Evolutionary conservation across 2,888 invertebrate genomes (phyloP), one percentile per base, ranked within the genome.

Genomic region (Steromphala cineraria): DNA sequence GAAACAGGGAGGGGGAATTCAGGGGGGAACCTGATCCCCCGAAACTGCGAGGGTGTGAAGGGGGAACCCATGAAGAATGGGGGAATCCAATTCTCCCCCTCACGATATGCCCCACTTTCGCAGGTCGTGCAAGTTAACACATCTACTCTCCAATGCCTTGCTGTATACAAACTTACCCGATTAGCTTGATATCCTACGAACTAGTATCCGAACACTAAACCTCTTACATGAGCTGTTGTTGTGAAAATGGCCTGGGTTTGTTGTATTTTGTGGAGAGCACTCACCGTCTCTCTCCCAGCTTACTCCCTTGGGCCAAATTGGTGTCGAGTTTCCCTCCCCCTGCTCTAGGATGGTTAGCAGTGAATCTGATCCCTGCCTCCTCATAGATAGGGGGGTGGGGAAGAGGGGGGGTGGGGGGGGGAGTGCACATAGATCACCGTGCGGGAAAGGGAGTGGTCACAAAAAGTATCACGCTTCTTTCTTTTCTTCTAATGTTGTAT

Each of bases 221-320:
- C 56, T 24, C 56, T 24, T 5, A 56, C n/a, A 56, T 56, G 19
- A 10, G 56, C 19, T n/a, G 46, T 5, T 4, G 46, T 46, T 46
- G 46, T 46, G 46, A 46, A 46, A 46, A 46, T 46, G 46, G 56
- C 28, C 28, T 24, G 5, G 31, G 28, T 36, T 31, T 67, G 67
- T 67, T 28, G 67, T 67, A 31, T 75, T 75, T 75, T 53, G 75
- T 31, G 53, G 52, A 21, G 53, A 53, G 75, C 52, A 53, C 52
- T 53, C 53, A 15, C 75, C 19, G 46, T 75, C 28, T 28, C 75
- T 53, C 31, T 28, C n/a, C n/a, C 13, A 28, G 75, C 75, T 31
- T 75, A 53, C 75, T 75, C 75, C 75, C 75, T 28, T 75, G 53
- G 53, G 53, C 53, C 52, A 75, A 75, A 53, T 53, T 75, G 71